Percentiles rank a stretch among this genome's conserved stretches.
Evolutionary conservation across 2,113 vertebrate genomes (phyloP).

Genomic region (Fukomys damarensis): DNA sequence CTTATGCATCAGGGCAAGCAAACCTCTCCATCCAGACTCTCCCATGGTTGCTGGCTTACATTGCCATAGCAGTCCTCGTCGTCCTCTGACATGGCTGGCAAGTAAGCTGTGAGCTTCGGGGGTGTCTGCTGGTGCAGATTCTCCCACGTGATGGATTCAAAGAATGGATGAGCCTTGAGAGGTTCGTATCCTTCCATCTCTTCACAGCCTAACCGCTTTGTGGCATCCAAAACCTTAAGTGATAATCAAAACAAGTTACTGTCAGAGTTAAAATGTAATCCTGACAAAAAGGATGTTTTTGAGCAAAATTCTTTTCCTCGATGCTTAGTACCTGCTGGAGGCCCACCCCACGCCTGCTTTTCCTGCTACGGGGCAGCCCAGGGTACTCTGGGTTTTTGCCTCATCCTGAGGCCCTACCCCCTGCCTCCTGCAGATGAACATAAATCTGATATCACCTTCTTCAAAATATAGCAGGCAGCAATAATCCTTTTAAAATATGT

Average conservation of each 20-base stretch:
- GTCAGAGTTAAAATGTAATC: background rate
- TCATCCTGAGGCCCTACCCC: background rate
- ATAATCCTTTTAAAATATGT: background rate
- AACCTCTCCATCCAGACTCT: background rate
- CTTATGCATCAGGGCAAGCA: background rate
- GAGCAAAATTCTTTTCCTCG: background rate
- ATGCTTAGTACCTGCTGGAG: background rate
- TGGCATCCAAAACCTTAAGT: constrained; percentile 94
- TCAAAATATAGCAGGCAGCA: background rate
- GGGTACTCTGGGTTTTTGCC: background rate
- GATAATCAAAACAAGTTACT: background rate
- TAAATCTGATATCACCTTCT: background rate
- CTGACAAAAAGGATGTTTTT: constrained; percentile 80
- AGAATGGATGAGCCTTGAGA: constrained; percentile 95
- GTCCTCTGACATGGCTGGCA: constrained; percentile 99
- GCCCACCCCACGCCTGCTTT: background rate
- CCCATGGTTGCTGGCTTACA: constrained; percentile 84
- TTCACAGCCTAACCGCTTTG: constrained; percentile 96
- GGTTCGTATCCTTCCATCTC: constrained; percentile 96
- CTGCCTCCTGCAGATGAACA: background rate
- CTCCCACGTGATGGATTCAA: constrained; percentile 95
- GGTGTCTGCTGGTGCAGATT: constrained; percentile 95
- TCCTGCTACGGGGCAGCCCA: fast-evolving
- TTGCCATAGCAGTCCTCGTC: constrained; percentile 99
- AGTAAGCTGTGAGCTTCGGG: constrained; percentile 97